phyloP scores from a whole-genome alignment of 2,797 vertebrate genomes.

The Chrosomus eos region DNA sequence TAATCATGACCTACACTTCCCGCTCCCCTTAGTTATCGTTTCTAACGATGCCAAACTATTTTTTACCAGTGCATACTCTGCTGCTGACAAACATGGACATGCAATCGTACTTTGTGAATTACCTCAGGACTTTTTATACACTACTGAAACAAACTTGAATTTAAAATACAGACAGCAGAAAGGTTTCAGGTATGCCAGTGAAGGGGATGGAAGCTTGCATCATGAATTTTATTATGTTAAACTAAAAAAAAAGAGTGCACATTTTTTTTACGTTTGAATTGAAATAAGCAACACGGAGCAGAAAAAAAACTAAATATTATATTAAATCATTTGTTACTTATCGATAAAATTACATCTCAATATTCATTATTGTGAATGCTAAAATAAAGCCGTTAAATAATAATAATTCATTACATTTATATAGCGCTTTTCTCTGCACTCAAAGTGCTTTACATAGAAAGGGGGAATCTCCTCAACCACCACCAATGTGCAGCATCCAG shows the following conservation, averaged over 20 bases:
- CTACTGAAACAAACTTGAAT: neutral
- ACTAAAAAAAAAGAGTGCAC: neutral
- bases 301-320: neutral
- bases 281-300: neutral
- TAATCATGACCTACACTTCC: neutral
- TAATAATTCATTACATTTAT: no score
- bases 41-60: neutral
- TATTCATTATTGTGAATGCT: no score
- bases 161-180: neutral
- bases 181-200: neutral
- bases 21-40: neutral
- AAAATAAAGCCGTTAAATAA: neutral
- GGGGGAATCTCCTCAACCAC: no score
- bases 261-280: neutral
- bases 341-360: no score
- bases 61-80: neutral
- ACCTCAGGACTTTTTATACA: neutral
- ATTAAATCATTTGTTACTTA: neutral
- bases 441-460: no score
- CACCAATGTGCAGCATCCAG: no score
- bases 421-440: no score
- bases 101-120: neutral
- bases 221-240: neutral
- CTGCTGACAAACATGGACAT: neutral
- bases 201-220: neutral